Evolutionary conservation across 2,113 vertebrate genomes (phyloP).

Genomic region (Mesoclemmys tuberculata): DNA sequence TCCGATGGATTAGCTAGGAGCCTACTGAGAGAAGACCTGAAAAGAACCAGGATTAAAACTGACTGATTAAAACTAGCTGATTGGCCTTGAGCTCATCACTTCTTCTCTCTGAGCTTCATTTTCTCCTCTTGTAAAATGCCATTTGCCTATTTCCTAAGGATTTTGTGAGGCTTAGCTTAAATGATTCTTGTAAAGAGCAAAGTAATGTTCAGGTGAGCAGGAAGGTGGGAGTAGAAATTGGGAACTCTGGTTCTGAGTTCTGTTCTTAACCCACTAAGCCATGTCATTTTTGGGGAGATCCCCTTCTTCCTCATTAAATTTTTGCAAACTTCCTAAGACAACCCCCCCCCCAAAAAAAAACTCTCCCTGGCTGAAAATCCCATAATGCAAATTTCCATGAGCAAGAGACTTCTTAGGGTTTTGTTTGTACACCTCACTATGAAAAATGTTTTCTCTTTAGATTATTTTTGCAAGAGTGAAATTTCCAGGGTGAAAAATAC

Average conservation of each 20-base stretch:
- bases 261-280: background rate
- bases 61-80: background rate
- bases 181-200: background rate
- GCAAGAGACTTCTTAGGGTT: background rate
- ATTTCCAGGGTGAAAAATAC: background rate
- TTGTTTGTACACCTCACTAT: background rate
- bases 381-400: background rate
- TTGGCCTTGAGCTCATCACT: background rate
- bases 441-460: background rate
- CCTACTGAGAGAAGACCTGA: background rate
- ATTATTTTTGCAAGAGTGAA: background rate
- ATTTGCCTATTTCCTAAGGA: background rate
- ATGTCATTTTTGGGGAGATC: background rate
- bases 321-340: background rate
- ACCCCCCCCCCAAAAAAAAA: background rate
- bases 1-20: background rate
- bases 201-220: background rate
- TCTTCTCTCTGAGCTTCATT: background rate
- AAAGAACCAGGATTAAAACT: no score
- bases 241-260: background rate
- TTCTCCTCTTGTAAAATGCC: background rate
- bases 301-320: background rate
- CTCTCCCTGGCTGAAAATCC: background rate
- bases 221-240: background rate
- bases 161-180: background rate